These are phyloP conservation scores for Tachuris rubrigastra DNA, from an alignment of 2,113 vertebrate species.

Conservation along the genomic window DNA sequence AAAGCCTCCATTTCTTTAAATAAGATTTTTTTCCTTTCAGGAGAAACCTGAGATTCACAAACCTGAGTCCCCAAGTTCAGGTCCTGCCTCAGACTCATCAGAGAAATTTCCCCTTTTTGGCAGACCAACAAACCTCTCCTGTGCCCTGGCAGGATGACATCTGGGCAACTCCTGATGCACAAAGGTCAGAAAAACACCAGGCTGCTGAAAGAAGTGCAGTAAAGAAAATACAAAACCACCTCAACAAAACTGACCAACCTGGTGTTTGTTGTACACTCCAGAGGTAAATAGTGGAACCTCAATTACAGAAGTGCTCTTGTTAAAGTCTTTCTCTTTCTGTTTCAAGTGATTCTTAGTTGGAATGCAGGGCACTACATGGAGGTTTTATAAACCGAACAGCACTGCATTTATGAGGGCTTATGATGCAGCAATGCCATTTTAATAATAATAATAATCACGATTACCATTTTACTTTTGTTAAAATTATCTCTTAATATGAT, in stretches of 20 bases:
- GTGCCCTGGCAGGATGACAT: neutral
- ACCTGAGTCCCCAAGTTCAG: neutral
- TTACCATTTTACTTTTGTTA: neutral
- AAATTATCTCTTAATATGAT: neutral
- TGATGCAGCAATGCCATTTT: neutral
- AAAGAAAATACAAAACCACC: neutral
- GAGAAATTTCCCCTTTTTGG: neutral
- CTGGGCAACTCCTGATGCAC: neutral
- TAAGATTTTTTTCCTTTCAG: neutral
- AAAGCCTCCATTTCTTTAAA: neutral
- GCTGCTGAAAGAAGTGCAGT: neutral
- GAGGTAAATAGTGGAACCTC: neutral
- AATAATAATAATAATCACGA: neutral
- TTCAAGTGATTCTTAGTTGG: neutral
- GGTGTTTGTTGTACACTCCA: neutral
- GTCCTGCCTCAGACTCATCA: neutral
- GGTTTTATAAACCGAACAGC: neutral
- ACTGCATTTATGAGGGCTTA: neutral
- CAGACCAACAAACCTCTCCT: neutral
- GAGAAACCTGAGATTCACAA: neutral
- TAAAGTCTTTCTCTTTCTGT: neutral
- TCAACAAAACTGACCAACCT: neutral
- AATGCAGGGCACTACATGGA: neutral
- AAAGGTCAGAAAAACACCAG: neutral
- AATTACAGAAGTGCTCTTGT: neutral